A percentile compares a stretch with the other conserved stretches of the same genome.
Evolutionary conservation across 2,888 invertebrate species (phyloP).

Genomic region (Furcula furcula): DNA sequence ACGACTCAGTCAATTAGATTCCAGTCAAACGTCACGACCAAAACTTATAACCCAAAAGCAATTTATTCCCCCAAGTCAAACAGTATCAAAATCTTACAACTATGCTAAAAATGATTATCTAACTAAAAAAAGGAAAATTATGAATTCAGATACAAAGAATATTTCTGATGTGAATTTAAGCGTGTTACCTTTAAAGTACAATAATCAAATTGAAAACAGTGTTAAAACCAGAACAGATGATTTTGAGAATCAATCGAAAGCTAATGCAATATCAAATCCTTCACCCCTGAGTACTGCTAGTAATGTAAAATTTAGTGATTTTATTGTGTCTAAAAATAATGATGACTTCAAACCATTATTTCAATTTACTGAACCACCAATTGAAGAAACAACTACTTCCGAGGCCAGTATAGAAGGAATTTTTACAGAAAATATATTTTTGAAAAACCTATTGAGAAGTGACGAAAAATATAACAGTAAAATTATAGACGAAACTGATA

Average conservation of each 20-base stretch:
- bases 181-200: conserved; percentile 23
- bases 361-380: conserved; percentile 21
- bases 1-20: conserved; percentile 8
- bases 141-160: conserved; percentile 18
- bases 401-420: conserved; percentile 42
- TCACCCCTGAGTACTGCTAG: conserved; percentile 24
- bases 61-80: conserved; percentile 51
- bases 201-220: conserved; percentile 14
- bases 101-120: conserved; percentile 51
- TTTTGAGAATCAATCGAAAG: conserved; percentile 28
- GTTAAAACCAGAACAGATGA: conserved; percentile 21
- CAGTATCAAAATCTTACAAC: conserved; percentile 55
- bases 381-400: conserved; percentile 30
- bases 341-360: conserved; percentile 43
- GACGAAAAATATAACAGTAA: conserved; percentile 29
- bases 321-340: conserved; percentile 35
- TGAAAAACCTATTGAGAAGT: conserved; percentile 54
- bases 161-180: conserved; percentile 16
- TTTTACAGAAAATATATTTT: conserved; percentile 60
- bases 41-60: conserved; percentile 51
- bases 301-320: conserved; percentile 38
- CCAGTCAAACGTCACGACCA: conserved; percentile 22
- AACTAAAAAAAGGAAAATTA: conserved; percentile 31
- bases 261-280: conserved; percentile 26
- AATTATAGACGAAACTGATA: conserved; percentile 26